Evolutionary conservation across 2,888 invertebrate species (phyloP), one percentile per base, ranked within the genome.

Genomic region (Drosophila birchii): DNA sequence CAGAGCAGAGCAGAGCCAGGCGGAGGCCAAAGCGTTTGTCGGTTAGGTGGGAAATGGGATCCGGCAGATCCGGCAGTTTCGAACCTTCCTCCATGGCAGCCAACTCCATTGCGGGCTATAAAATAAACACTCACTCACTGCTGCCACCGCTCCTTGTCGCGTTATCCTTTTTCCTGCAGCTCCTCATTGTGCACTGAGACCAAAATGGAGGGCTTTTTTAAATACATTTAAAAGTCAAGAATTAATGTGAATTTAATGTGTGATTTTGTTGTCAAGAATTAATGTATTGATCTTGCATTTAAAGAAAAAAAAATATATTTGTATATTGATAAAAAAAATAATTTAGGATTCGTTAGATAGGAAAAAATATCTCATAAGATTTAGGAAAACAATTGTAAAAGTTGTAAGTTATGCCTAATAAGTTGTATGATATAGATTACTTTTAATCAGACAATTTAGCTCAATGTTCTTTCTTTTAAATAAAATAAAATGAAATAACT

Each of bases 101-200:
- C 75, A 81, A 81, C 83, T 73, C 74, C 80, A 75, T 76, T 80
- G 81, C 71, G 69, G 78, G 79, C 84, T 80, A 86, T 85, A 85
- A 85, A 85, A 85, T 85, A 85, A 85, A 85, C 84, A 85, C 86
- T 84, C 79, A 86, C 84, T 83, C 81, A 78, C 76, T 80, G 80
- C 71, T 62, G 77, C 75, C 80, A 63, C 74, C 44, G 61, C 72
- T 75, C 76, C 80, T 79, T 79, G 76, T 70, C 64, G 63, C 58
- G 68, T 67, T 64, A 80, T 75, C 78, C 75, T 75, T 76, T 66
- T 71, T 72, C 51, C 26, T 44, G 43, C 64, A 61, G 61, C 61
- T 44, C 20, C 60, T 66, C 64, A 44, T 61, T 12, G 61, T 38
- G 36, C 64, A 61, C 51, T 14, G 18, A 26, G 38, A 53, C 12